Base-by-base conservation (phyloP, 2,888 invertebrate species). In the Cephonodes hylas region DNA sequence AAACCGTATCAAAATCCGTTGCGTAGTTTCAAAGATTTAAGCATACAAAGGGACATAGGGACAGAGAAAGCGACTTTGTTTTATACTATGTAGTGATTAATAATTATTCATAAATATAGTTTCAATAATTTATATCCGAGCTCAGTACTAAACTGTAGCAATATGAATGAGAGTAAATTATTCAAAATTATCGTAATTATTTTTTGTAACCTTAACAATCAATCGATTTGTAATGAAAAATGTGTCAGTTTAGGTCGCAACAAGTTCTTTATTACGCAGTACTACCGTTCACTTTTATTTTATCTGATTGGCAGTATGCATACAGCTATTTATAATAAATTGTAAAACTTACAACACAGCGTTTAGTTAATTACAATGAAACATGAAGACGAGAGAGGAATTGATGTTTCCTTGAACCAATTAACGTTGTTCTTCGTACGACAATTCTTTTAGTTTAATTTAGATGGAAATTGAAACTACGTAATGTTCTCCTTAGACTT, bases 391-490 rank as follows among this genome's bases (percentile, higher is more conserved):
- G 34, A 15, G n/a, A 27, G 45, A 58, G 8, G 25, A 59, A 56
- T 45, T 44, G 56, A 45, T 22, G 56, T 42, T 58, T 31, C 38
- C 45, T 62, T 64, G 62, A 58, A 60, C 25, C 46, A 63, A 61
- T 59, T 44, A 58, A 53, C 8, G 56, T 27, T 64, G 48, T 18
- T 58, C 48, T 57, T 38, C 13, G n/a, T n/a, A 25, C 27, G 18
- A 18, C 8, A 27, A 27, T 15, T 27, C 48, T 31, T 53, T 27
- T 53, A 8, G 10, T 31, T 18, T 18, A 18, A 53, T 10, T 53
- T 13, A 18, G 15, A 10, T 31, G 27, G 18, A 4, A 53, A 10
- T 53, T 15, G n/a, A n/a, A n/a, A 31, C 27, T 31, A 18, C 27
- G 18, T 18, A 8, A 31, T n/a, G n/a, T n/a, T n/a, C n/a, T n/a